A percentile compares a stretch with the other conserved stretches of the same genome.
phyloP scores from a whole-genome alignment of 2,113 vertebrate species.

The Hemiprocne comata region DNA sequence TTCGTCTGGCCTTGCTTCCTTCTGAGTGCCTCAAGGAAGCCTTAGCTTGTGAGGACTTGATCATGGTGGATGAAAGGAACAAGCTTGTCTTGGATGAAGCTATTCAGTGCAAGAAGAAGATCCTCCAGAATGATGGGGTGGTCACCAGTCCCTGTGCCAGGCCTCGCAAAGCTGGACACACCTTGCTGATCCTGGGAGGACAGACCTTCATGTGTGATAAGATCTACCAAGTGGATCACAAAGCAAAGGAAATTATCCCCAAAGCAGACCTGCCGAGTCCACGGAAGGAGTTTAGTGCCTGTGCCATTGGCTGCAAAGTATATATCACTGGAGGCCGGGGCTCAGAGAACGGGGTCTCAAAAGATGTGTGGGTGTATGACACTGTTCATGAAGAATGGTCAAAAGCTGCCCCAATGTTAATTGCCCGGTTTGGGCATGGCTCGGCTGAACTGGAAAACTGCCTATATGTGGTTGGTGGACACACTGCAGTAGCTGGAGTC shows the following conservation, averaged over 20 bases:
- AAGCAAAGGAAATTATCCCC: constrained; percentile 94
- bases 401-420: constrained; percentile 93
- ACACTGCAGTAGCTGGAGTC: constrained; percentile 89
- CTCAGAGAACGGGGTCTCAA: constrained; percentile 93
- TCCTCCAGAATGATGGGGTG: constrained; percentile 89
- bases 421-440: constrained; percentile 92
- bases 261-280: constrained; percentile 93
- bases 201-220: constrained; percentile 98
- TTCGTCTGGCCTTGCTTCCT: constrained; percentile 90
- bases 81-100: constrained; percentile 88
- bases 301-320: constrained; percentile 93
- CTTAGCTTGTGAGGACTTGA: constrained; percentile 86
- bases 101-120: constrained; percentile 88
- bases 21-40: constrained; percentile 88
- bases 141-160: constrained; percentile 90
- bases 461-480: constrained; percentile 91
- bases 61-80: constrained; percentile 85
- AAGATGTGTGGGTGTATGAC: constrained; percentile 96
- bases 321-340: constrained; percentile 92
- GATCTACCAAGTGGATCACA: constrained; percentile 94
- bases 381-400: constrained; percentile 93
- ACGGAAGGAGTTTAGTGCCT: constrained; percentile 94
- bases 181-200: constrained; percentile 90
- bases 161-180: constrained; percentile 92
- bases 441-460: constrained; percentile 91